A percentile compares a stretch with the other conserved stretches of the same genome.
These are phyloP conservation scores for Peromyscus leucopus DNA, from an alignment of 2,113 vertebrate species.

Conservation along the genomic window DNA sequence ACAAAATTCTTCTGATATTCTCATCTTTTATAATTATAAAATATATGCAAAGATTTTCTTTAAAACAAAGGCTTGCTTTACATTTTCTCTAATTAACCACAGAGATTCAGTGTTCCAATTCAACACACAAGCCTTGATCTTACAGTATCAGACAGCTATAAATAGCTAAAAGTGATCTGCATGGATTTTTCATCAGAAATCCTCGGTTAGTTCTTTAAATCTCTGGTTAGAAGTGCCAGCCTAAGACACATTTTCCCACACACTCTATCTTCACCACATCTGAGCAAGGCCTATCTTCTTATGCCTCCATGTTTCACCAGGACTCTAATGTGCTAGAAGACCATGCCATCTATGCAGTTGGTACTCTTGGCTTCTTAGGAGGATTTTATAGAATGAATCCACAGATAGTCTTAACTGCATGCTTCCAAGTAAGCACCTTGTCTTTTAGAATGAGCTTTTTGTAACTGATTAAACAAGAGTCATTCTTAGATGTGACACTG, in stretches of 20 bases:
- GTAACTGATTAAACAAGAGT: neutral
- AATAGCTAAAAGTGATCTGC: neutral
- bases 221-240: neutral
- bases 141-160: neutral
- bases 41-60: neutral
- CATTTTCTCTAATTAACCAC: neutral
- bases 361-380: neutral
- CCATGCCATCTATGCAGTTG: neutral
- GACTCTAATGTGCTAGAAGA: neutral
- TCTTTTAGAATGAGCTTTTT: neutral
- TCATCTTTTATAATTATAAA: neutral
- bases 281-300: neutral
- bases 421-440: neutral
- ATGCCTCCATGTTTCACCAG: neutral
- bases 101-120: neutral
- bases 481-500: neutral
- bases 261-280: no score
- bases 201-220: neutral
- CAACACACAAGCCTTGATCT: neutral
- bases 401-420: neutral
- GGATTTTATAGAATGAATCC: neutral
- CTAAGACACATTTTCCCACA: neutral
- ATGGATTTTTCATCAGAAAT: neutral
- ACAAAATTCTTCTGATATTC: neutral
- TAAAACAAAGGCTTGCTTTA: neutral